A percentile compares a stretch with the other conserved stretches of the same genome.
phyloP scores from a whole-genome alignment of 2,113 vertebrate species.

The Trochalopteron elliotii region DNA sequence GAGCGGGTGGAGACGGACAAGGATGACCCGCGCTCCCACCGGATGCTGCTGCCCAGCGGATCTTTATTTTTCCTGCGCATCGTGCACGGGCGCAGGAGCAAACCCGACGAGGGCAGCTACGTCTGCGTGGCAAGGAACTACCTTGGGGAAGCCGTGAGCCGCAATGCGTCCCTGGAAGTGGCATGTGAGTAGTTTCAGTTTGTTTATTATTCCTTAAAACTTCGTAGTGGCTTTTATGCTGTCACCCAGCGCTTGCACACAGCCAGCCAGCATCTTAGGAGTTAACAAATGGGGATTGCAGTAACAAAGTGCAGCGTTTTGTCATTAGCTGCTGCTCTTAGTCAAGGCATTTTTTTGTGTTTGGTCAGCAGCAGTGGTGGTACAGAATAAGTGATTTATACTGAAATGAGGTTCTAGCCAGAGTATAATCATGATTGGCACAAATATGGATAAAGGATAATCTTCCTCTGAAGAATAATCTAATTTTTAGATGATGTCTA shows the following conservation, averaged over 20 bases:
- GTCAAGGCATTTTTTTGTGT: neutral
- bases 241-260: neutral
- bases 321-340: neutral
- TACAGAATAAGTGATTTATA: neutral
- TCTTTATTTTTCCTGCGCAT: conserved; percentile 97
- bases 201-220: neutral
- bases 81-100: conserved; percentile 94
- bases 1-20: conserved; percentile 97
- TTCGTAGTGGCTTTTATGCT: neutral
- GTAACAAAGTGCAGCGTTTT: neutral
- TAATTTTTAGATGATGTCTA: conserved; percentile 30
- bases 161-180: conserved; percentile 97
- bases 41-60: conserved; percentile 96
- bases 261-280: neutral
- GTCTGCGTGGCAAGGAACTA: conserved; percentile 98
- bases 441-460: neutral
- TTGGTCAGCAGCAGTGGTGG: neutral
- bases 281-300: neutral
- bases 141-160: conserved; percentile 96
- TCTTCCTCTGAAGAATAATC: conserved; percentile 20
- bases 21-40: conserved; percentile 94
- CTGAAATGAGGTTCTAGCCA: neutral
- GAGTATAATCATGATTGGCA: neutral
- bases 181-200: conserved; percentile 86
- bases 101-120: conserved; percentile 96